Evolutionary conservation across 2,113 vertebrate genomes (phyloP).

Genomic region (Phocoena phocoena): DNA sequence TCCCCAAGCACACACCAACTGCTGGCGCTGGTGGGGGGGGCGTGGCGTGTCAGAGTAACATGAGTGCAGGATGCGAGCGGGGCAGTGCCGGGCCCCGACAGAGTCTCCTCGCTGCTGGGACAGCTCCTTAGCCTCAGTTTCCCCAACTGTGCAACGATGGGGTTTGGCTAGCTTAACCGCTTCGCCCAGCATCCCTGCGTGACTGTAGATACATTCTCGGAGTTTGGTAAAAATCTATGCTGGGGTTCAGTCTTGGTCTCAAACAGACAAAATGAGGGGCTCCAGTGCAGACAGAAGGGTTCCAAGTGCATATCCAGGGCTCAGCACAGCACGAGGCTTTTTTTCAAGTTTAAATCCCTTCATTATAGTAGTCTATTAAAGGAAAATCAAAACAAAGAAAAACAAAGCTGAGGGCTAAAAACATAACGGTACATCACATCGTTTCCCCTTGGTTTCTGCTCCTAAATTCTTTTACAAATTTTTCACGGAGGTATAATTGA

Average conservation of each 20-base stretch:
- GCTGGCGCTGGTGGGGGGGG: neutral
- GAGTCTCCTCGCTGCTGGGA: neutral
- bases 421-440: slow-evolving; percentile 58
- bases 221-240: neutral
- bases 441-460: slow-evolving; percentile 72
- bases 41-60: fast-evolving
- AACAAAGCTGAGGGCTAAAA: slow-evolving; percentile 61
- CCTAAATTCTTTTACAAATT: slow-evolving; percentile 67
- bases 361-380: slow-evolving; percentile 16
- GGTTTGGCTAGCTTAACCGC: neutral
- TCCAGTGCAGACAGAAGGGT: neutral
- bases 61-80: fast-evolving
- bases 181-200: fast-evolving
- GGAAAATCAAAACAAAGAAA: slow-evolving; percentile 75
- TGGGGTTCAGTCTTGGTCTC: neutral
- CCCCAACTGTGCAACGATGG: fast-evolving
- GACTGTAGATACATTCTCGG: neutral
- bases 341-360: neutral
- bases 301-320: fast-evolving
- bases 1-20: neutral
- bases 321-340: no score
- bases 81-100: fast-evolving
- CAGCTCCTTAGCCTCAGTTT: neutral
- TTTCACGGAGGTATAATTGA: neutral
- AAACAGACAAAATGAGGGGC: neutral